Evolutionary conservation across 2,797 vertebrate species (phyloP).

Genomic region (Otus scops): DNA sequence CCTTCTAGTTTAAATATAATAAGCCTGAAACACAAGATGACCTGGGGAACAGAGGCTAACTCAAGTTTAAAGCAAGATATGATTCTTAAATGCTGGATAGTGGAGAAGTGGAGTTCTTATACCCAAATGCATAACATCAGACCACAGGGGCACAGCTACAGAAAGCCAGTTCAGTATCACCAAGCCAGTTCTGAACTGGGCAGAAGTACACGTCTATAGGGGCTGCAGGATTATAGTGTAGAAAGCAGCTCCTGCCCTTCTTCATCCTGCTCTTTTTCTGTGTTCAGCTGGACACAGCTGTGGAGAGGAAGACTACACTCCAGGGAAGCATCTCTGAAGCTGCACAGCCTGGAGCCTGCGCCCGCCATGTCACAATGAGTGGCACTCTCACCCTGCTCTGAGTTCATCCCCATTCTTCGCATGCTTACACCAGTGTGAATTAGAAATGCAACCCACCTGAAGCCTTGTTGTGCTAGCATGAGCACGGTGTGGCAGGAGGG

Average conservation of each 20-base stretch:
- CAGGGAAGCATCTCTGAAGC: background rate
- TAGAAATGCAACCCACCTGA: background rate
- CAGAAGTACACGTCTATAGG: background rate
- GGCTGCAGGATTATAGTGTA: rapidly evolving
- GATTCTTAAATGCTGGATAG: background rate
- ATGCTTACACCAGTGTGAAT: rapidly evolving
- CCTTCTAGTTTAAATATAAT: background rate
- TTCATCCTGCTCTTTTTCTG: background rate
- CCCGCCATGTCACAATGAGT: rapidly evolving
- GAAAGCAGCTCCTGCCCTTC: background rate
- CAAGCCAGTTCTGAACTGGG: rapidly evolving
- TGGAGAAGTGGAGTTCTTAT: background rate
- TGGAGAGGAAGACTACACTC: background rate
- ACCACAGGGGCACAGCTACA: background rate
- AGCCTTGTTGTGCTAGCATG: too few relatives aligned
- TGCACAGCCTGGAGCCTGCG: background rate
- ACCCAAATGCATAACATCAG: background rate
- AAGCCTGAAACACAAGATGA: background rate
- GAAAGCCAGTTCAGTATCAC: background rate
- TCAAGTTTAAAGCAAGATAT: background rate
- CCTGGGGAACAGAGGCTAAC: background rate
- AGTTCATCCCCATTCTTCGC: background rate
- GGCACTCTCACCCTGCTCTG: background rate
- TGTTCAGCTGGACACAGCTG: background rate
- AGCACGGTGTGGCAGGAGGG: background rate